Evolutionary conservation across 2,888 invertebrate species (phyloP), one percentile per base, ranked within the genome.

Genomic region (Apodemia hepburni): DNA sequence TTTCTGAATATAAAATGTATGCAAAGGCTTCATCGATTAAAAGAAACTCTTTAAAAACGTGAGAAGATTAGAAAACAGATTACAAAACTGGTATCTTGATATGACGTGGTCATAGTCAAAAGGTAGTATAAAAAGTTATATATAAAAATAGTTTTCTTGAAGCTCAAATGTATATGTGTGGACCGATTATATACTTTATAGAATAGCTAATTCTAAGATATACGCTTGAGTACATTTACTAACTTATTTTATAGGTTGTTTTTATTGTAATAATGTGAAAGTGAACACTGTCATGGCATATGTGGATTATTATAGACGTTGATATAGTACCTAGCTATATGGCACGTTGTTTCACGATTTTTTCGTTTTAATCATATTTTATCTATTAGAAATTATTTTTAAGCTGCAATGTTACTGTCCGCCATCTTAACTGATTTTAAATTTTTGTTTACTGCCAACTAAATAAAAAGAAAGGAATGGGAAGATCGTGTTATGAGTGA

Each of bases 81-180:
- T 76, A 75, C 76, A 81, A 81, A 78, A 77, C 66, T 76, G 70
- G 75, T 84, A 82, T 82, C 84, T 85, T 87, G 87, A 89, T 90
- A 90, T 78, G 81, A 68, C 59, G 65, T 79, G 75, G 76, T 79
- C 81, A 78, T 81, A 81, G 80, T 78, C 73, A 75, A 66, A 38
- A 38, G 38, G 42, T 68, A 80, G 77, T 87, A 86, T 82, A 84
- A 81, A 87, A 86, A 84, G 79, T 84, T 83, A 79, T 75, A 75
- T 88, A 90, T 79, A 87, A 88, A 90, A 90, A 90, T 88, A 90
- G 84, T 82, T 81, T 79, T 82, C 78, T 79, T 79, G 84, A 90
- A 90, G 88, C 86, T 90, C 88, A 85, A 87, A 84, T 84, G 76
- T 88, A 83, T 77, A 84, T 73, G 78, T 42, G 42, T 88, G 87